Evolutionary conservation across 1,140 invertebrate species (phyloP), one percentile per base, ranked within the genome.

Genomic region (Drosophila willistoni): DNA sequence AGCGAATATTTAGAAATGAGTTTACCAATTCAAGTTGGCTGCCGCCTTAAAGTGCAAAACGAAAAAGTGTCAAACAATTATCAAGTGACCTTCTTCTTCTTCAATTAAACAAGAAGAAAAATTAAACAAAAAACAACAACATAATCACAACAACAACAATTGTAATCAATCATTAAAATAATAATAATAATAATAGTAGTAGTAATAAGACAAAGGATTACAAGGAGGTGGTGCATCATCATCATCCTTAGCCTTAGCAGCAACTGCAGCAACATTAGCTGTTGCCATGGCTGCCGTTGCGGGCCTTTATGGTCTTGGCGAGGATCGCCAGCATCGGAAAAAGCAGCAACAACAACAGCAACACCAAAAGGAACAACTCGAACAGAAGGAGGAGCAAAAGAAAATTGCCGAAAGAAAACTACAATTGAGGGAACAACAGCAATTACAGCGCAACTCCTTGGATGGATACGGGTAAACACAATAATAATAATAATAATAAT

Each of bases 261-360:
- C 17, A 22, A 22, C 44, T 13, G 12, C 36, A 54, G 29, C 29
- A 59, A n/a, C 5, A 56, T 25, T 54, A 64, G 63, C 51, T 56
- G 74, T 42, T 59, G 71, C 44, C 67, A 92, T 92, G 91, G 91
- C 91, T 29, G 91, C 91, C 66, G 91, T 92, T 68, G 91, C 91
- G 55, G 91, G 91, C 66, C 83, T 92, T 7, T 92, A 92, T 67
- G 91, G 91, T 57, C 86, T 92, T 19, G 91, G 91, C 64, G 91
- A 92, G 70, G 91, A 92, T 82, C 90, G 91, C 36, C 90, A 92
- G 70, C 91, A 92, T 73, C 87, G 91, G 39, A 91, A 91, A 60
- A 92, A 92, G 55, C 90, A 92, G 61, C 91, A 92, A 33, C 87
- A 92, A 19, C 90, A 92, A 73, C 90, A 92, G 57, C 90, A 90